phyloP scores from a whole-genome alignment of 1,140 invertebrate genomes.

The Belonocnema kinseyi region DNA sequence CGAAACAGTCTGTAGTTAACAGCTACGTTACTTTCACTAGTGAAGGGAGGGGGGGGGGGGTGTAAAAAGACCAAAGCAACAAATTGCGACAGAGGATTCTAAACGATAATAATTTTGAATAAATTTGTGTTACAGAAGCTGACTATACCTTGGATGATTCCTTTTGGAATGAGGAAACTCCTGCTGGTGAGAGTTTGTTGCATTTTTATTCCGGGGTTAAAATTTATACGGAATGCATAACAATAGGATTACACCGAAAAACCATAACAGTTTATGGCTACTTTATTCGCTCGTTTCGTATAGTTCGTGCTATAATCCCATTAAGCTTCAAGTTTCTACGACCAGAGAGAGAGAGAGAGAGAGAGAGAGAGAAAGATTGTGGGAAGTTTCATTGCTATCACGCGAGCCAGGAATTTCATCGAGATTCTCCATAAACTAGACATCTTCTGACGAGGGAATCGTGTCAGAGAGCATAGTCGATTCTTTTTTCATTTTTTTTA shows the following conservation, averaged over 20 bases:
- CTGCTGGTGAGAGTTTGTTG: slow-evolving; percentile 82
- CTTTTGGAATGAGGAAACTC: slow-evolving; percentile 92
- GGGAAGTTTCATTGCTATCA: slow-evolving; percentile 26
- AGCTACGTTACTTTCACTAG: too few species aligned
- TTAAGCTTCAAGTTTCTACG: slow-evolving; percentile 28
- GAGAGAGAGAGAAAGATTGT: background rate
- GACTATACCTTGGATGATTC: slow-evolving; percentile 93
- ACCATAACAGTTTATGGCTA: slow-evolving; percentile 21
- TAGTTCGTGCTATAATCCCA: slow-evolving; percentile 29
- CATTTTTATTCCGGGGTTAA: slow-evolving; percentile 2
- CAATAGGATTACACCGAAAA: slow-evolving; percentile 15
- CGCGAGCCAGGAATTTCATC: slow-evolving; percentile 17
- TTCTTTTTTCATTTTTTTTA: background rate
- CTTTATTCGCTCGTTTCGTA: slow-evolving; percentile 17
- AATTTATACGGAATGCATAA: slow-evolving; percentile 27
- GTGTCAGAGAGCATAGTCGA: slow-evolving; percentile 1
- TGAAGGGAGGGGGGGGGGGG: too few species aligned
- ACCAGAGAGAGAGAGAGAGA: background rate
- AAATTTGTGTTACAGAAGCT: slow-evolving; percentile 84
- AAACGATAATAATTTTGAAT: background rate
- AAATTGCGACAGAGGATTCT: too few species aligned
- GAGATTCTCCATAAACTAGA: slow-evolving; percentile 28
- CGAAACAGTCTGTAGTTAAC: too few species aligned
- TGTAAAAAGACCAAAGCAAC: too few species aligned
- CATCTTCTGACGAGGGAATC: slow-evolving; percentile 10